A percentile compares a stretch with the other conserved stretches of the same genome.
These are phyloP conservation scores for Melanostigma gelatinosum DNA, from an alignment of 2,113 vertebrate species.

Conservation along the genomic window DNA sequence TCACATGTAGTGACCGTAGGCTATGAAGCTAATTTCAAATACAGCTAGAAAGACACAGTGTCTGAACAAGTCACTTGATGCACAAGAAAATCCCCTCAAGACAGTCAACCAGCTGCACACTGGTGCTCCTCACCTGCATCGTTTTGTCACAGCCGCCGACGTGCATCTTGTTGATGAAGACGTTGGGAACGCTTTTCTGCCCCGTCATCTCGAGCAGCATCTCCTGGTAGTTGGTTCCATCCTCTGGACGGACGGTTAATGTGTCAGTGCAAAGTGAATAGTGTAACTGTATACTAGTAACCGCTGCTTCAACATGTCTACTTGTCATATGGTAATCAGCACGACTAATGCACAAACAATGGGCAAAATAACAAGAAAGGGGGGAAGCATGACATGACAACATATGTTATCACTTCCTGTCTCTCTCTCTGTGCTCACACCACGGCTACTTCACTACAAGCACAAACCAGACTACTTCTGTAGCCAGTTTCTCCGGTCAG, in stretches of 20 bases:
- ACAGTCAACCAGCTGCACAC: not conserved
- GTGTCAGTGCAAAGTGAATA: not conserved
- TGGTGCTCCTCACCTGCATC: slow-evolving; percentile 84
- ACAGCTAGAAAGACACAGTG: not conserved
- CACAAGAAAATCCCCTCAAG: not conserved
- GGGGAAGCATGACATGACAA: too few relatives aligned
- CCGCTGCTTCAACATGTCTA: not conserved
- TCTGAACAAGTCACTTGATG: not conserved
- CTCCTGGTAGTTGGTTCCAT: slow-evolving; percentile 90
- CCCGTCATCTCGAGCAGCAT: slow-evolving; percentile 89
- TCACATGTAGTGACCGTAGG: not conserved
- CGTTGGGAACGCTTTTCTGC: slow-evolving; percentile 93
- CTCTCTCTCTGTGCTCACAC: not conserved
- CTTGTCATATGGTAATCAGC: not conserved
- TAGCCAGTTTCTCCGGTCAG: not conserved
- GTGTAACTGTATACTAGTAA: not conserved
- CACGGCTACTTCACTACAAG: not conserved
- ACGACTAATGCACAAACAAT: not conserved
- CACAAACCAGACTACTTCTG: too few relatives aligned
- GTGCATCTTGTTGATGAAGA: slow-evolving; percentile 95
- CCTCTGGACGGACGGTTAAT: slow-evolving; percentile 78
- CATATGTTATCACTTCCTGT: not conserved
- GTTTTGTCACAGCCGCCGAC: slow-evolving; percentile 93
- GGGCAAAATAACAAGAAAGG: not conserved
- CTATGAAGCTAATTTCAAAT: not conserved